phyloP scores from a whole-genome alignment of 2,797 vertebrate species.

The Eremophila alpestris region DNA sequence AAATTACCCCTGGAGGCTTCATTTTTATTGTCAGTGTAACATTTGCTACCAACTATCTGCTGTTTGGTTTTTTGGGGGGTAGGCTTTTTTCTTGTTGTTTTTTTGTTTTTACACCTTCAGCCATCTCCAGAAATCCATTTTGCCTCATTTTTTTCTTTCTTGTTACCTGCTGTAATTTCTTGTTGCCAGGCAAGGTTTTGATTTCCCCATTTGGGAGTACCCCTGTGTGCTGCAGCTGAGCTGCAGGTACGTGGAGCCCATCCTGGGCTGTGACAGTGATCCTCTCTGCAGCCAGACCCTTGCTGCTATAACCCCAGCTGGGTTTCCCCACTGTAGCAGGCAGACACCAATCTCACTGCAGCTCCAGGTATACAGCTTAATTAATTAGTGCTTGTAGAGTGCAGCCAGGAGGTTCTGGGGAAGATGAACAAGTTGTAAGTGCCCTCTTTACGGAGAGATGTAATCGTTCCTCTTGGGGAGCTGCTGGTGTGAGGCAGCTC shows the following conservation, averaged over 20 bases:
- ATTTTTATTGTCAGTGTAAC: conserved; percentile 54
- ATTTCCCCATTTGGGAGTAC: neutral
- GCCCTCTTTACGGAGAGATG: neutral
- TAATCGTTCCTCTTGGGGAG: neutral
- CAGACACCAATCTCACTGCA: neutral
- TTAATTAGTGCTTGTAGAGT: conserved; percentile 51
- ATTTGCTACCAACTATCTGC: conserved; percentile 51
- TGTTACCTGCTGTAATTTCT: conserved; percentile 14
- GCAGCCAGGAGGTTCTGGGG: conserved; percentile 18
- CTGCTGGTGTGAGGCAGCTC: neutral
- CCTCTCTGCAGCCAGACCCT: neutral
- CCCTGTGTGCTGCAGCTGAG: neutral
- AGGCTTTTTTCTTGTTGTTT: neutral
- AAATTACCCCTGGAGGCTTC: conserved; percentile 64
- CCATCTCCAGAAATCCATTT: conserved; percentile 27
- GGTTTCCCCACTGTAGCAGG: neutral
- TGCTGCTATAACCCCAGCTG: neutral
- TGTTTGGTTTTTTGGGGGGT: neutral
- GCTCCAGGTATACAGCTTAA: conserved; percentile 28
- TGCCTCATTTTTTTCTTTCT: conserved; percentile 10
- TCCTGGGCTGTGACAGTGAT: neutral
- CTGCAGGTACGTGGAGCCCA: neutral
- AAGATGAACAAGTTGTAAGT: neutral
- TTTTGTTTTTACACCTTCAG: conserved; percentile 46
- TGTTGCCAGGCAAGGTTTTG: neutral